Percentiles rank a stretch among this genome's conserved stretches.
phyloP scores from a whole-genome alignment of 2,797 vertebrate species.

The Ispidina picta region DNA sequence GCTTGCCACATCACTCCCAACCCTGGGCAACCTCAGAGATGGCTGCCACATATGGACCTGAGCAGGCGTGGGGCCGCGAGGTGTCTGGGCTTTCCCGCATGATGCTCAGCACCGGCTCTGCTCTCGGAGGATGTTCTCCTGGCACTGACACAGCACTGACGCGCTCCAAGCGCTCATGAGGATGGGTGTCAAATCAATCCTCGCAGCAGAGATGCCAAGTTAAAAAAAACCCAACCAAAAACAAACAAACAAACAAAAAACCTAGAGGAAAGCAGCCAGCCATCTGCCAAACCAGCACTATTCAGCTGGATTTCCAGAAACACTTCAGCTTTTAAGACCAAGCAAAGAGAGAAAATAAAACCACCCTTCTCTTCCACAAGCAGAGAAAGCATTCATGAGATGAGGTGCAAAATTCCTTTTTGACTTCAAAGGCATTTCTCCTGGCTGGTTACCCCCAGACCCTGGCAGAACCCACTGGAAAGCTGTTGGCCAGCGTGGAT shows the following conservation, averaged over 20 bases:
- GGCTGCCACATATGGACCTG: neutral
- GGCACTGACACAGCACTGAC: neutral
- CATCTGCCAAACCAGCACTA: neutral
- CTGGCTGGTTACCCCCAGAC: slow-evolving; percentile 8
- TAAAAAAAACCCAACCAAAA: neutral
- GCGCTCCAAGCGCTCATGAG: accelerated
- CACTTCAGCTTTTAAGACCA: slow-evolving; percentile 22
- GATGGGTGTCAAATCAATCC: neutral
- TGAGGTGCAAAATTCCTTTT: slow-evolving; percentile 65
- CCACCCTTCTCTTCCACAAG: neutral
- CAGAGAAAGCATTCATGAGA: slow-evolving; percentile 21
- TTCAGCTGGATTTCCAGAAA: slow-evolving; percentile 39
- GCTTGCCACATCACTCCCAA: neutral
- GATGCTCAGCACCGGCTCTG: neutral
- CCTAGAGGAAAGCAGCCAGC: neutral
- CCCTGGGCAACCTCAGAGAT: accelerated
- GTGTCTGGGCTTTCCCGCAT: neutral
- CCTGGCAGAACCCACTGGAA: slow-evolving; percentile 33
- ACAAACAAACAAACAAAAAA: neutral
- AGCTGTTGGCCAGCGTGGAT: neutral
- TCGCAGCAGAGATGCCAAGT: neutral
- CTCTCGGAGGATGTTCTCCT: neutral
- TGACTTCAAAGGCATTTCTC: slow-evolving; percentile 60
- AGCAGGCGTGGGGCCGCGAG: neutral
- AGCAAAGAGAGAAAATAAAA: neutral